A percentile compares a stretch with the other conserved stretches of the same genome.
phyloP scores from a whole-genome alignment of 2,797 vertebrate species.

The Staurois parvus region DNA sequence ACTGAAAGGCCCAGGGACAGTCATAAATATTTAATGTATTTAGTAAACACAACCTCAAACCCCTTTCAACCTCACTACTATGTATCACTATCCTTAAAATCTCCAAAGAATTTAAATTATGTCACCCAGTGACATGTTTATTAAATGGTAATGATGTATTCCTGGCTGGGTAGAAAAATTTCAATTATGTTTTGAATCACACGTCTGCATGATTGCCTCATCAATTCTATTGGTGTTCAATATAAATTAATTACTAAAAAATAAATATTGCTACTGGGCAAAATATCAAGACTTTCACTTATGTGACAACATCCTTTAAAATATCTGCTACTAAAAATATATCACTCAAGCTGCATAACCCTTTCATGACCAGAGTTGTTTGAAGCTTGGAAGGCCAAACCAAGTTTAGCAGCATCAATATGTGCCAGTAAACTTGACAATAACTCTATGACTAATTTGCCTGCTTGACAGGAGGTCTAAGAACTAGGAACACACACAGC shows the following conservation, averaged over 20 bases:
- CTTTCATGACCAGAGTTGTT: no score
- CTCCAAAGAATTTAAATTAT: neutral
- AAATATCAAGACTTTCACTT: neutral
- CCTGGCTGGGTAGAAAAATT: neutral
- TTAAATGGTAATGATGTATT: neutral
- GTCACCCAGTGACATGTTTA: neutral
- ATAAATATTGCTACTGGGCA: neutral
- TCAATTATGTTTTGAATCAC: neutral
- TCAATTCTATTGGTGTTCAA: slow-evolving; percentile 3
- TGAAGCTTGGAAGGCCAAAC: no score
- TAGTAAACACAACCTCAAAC: neutral
- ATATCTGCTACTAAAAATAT: neutral
- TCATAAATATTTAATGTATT: neutral
- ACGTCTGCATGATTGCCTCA: neutral
- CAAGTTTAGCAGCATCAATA: no score
- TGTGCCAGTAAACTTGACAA: no score
- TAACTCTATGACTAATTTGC: no score
- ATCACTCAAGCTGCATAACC: no score
- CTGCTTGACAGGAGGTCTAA: no score
- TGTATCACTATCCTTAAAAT: neutral
- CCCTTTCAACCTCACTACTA: neutral
- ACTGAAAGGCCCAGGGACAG: neutral
- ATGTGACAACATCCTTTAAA: neutral
- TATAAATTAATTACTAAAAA: slow-evolving; percentile 11
- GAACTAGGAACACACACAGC: no score